Conservation (phyloP, 2,888 invertebrate species). For the Chrysolina americana region DNA sequence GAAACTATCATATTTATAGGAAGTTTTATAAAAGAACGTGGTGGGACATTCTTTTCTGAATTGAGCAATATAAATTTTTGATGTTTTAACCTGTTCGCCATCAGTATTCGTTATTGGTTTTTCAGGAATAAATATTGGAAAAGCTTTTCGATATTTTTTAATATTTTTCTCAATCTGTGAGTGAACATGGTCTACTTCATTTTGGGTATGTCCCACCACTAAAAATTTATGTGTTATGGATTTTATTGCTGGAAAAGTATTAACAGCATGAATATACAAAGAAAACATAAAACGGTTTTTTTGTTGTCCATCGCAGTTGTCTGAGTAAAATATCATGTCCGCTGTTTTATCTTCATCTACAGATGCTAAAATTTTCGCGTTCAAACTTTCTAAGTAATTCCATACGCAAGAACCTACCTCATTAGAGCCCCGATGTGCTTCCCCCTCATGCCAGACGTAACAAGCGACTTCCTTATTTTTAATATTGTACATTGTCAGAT, state of each 20-base stretch:
- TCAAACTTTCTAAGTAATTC: background rate
- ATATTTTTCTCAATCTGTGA: slow-evolving; percentile 36
- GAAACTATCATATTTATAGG: too few species aligned
- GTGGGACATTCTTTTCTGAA: too few species aligned
- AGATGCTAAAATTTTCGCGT: slow-evolving; percentile 19
- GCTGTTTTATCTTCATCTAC: too few species aligned
- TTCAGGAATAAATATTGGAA: slow-evolving; percentile 38
- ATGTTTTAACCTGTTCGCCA: too few species aligned
- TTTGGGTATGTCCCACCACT: slow-evolving; percentile 37
- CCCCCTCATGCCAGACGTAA: slow-evolving; percentile 56
- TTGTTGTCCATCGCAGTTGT: too few species aligned
- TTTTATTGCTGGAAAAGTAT: slow-evolving; percentile 3
- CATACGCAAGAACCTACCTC: slow-evolving; percentile 45
- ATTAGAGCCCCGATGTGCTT: slow-evolving; percentile 55
- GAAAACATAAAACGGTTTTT: slow-evolving; percentile 30
- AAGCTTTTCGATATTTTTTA: slow-evolving; percentile 31
- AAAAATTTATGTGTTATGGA: slow-evolving; percentile 37
- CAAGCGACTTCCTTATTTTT: slow-evolving; percentile 53
- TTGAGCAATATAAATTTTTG: too few species aligned
- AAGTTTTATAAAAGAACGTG: too few species aligned
- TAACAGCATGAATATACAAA: background rate
- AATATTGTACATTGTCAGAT: slow-evolving; percentile 57
- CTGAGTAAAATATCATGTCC: too few species aligned
- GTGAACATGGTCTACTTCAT: slow-evolving; percentile 38
- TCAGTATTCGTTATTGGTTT: too few species aligned